These are phyloP conservation scores for Caenorhabditis sp. DNA, from an alignment of 2,888 invertebrate species.

Conservation along the genomic window DNA sequence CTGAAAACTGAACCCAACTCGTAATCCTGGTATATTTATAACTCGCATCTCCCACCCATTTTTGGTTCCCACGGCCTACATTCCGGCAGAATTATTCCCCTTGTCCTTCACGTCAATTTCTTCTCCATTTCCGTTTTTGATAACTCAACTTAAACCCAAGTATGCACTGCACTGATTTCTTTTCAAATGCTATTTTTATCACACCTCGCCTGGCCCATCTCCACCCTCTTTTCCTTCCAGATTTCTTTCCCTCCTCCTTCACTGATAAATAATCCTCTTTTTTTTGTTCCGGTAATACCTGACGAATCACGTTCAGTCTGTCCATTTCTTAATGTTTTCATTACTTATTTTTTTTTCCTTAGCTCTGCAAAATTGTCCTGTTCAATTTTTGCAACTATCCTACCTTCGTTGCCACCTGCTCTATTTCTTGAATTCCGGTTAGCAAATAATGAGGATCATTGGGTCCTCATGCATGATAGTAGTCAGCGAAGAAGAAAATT, in stretches of 20 bases:
- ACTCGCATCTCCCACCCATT: no score
- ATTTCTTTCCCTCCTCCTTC: neutral
- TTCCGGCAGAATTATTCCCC: conserved; percentile 28
- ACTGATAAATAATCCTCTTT: conserved; percentile 43
- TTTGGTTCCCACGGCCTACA: conserved; percentile 22
- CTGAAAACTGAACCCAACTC: no score
- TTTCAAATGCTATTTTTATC: conserved; percentile 28
- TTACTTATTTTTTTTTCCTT: neutral
- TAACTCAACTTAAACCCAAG: neutral
- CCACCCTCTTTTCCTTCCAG: neutral
- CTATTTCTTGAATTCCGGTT: no score
- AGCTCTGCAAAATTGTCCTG: neutral
- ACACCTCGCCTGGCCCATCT: neutral
- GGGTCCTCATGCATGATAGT: no score
- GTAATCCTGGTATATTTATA: no score
- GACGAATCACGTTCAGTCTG: conserved; percentile 11
- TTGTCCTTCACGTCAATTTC: conserved; percentile 23
- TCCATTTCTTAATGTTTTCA: neutral
- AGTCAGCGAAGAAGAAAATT: no score
- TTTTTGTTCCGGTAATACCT: conserved; percentile 34
- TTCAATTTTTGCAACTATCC: no score
- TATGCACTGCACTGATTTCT: neutral
- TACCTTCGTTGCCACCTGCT: no score
- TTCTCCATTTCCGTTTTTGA: conserved; percentile 4
- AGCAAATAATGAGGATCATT: no score